Evolutionary conservation across 1,140 invertebrate genomes (phyloP).

Genomic region (Phymastichus coffea): DNA sequence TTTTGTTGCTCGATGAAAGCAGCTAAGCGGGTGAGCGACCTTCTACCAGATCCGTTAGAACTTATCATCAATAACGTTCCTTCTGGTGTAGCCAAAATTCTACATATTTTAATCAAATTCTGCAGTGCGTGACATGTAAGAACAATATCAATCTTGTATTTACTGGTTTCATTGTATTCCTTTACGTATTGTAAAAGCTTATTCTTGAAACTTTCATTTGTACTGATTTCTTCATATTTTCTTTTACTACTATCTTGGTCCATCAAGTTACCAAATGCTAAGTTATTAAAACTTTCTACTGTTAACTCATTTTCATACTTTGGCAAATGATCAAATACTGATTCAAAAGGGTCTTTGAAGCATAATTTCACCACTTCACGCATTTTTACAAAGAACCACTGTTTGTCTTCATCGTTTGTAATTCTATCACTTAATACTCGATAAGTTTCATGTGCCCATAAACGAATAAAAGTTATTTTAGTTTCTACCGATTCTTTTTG

Average conservation of each 20-base stretch:
- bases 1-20: conserved; percentile 62
- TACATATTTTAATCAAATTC: conserved; percentile 64
- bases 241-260: conserved; percentile 52
- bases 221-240: conserved; percentile 64
- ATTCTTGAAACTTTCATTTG: conserved; percentile 56
- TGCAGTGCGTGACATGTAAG: conserved; percentile 65
- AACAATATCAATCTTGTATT: conserved; percentile 65
- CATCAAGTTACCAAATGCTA: conserved; percentile 69
- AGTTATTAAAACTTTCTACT: conserved; percentile 60
- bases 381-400: conserved; percentile 61
- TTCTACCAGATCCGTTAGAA: conserved; percentile 65
- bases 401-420: conserved; percentile 59
- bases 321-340: conserved; percentile 50
- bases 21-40: conserved; percentile 61
- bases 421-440: conserved; percentile 72
- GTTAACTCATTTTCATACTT: conserved; percentile 53
- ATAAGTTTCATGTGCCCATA: conserved; percentile 72
- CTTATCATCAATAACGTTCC: conserved; percentile 61
- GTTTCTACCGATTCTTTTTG: conserved; percentile 65
- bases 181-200: conserved; percentile 59
- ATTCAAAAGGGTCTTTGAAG: conserved; percentile 61
- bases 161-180: conserved; percentile 65
- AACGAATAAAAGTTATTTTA: conserved; percentile 54
- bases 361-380: conserved; percentile 53
- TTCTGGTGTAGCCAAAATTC: conserved; percentile 61